Evolutionary conservation across 2,113 vertebrate species (phyloP).

Genomic region (Porphyrio hochstetteri): DNA sequence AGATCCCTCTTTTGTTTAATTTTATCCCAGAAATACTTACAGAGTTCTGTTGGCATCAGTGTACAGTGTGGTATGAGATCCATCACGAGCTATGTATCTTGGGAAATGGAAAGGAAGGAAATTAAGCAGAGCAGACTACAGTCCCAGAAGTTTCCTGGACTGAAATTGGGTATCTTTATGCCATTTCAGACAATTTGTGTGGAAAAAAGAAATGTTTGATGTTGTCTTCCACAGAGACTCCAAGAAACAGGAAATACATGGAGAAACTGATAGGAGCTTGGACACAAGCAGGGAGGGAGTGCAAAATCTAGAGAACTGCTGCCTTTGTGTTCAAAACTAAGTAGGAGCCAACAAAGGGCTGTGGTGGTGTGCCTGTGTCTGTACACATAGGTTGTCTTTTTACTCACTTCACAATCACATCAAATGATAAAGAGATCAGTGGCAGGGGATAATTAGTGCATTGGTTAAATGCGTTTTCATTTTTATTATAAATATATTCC

Average conservation of each 20-base stretch:
- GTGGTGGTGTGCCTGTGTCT: not conserved
- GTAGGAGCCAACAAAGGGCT: not conserved
- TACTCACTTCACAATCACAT: not conserved
- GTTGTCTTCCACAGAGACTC: not conserved
- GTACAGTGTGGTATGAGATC: not conserved
- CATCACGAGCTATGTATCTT: accelerated
- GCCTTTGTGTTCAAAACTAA: not conserved
- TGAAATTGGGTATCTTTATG: not conserved
- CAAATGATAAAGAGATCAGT: not conserved
- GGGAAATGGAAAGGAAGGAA: not conserved
- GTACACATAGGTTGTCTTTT: not conserved
- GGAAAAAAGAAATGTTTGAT: not conserved
- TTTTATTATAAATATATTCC: not conserved
- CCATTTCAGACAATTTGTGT: not conserved
- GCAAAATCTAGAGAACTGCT: not conserved
- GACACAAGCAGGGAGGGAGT: not conserved
- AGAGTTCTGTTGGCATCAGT: not conserved
- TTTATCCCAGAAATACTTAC: not conserved
- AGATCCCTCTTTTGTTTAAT: not conserved
- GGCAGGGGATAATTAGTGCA: not conserved
- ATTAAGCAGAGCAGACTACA: not conserved
- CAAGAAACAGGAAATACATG: not conserved
- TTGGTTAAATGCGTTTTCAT: not conserved
- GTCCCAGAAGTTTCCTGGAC: not conserved
- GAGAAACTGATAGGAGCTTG: not conserved